Evolutionary conservation across 2,888 invertebrate species (phyloP).

Genomic region (Andrena praecox): DNA sequence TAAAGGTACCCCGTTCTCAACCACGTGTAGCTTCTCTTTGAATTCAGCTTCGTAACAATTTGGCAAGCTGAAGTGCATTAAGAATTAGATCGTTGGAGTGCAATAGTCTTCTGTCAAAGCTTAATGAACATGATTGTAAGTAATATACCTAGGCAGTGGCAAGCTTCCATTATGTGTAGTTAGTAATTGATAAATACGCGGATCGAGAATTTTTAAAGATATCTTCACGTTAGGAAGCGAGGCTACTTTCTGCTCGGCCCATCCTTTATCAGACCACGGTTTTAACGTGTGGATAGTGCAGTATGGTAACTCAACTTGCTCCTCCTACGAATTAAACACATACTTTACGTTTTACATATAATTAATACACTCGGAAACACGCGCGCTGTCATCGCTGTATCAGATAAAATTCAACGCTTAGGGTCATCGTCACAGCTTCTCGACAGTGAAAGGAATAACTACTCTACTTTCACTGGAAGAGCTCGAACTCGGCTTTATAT

Average conservation of each 20-base stretch:
- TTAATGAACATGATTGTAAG: neutral
- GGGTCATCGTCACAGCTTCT: constrained; percentile 76
- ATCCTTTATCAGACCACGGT: constrained; percentile 88
- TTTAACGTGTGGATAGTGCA: constrained; percentile 89
- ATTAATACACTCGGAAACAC: neutral
- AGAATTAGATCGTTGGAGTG: neutral
- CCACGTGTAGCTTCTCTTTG: constrained; percentile 87
- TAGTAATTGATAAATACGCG: constrained; percentile 89
- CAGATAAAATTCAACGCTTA: constrained; percentile 64
- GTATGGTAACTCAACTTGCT: constrained; percentile 87
- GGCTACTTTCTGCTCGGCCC: constrained; percentile 90
- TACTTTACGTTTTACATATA: neutral
- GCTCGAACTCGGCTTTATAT: constrained; percentile 82
- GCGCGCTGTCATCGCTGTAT: constrained; percentile 14
- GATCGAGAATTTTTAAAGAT: constrained; percentile 88
- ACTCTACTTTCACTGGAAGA: constrained; percentile 76
- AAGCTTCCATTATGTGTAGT: constrained; percentile 91
- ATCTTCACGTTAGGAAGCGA: constrained; percentile 88
- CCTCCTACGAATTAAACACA: constrained; percentile 80
- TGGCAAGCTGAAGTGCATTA: constrained; percentile 88
- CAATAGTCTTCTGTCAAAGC: neutral
- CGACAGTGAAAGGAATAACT: constrained; percentile 74
- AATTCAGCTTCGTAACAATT: constrained; percentile 93
- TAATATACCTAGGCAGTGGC: constrained; percentile 91
- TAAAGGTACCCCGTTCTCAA: constrained; percentile 92